Base-by-base conservation (phyloP, 35 echinoderm and acorn worm species). In the Heliocidaris tuberculata region DNA sequence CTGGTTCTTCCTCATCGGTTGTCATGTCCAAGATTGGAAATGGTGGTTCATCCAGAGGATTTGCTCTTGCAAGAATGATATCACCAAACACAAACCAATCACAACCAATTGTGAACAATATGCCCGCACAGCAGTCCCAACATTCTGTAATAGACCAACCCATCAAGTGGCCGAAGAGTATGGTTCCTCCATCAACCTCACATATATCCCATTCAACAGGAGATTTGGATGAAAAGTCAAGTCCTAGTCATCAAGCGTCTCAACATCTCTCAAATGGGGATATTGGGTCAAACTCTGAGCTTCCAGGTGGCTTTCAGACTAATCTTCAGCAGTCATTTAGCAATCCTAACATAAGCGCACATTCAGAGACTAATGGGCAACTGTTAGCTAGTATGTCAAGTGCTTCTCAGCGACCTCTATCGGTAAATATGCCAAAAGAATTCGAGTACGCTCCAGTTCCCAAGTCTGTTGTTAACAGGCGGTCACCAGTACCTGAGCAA, bases 11-110 rank as follows among this genome's bases (percentile, higher is more conserved):
- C 16, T 93, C 91, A 49, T 78, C 65, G 65, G 91, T 93, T 16
- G 91, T 93, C 19, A 93, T 93, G 91, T 93, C 91, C 21, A 93
- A 93, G 91, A 59, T 93, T 3, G 91, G 50, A 12, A 93, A 93
- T 48, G 49, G 50, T 13, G 91, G 91, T 59, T 59, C 50, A n/a
- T 93, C 91, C 5, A 49, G 91, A 93, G 91, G 91, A 8, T 93
- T 93, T 59, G 91, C 91, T 59, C 91, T 93, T 30, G 91, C 91
- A 4, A 93, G 50, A n/a, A 93, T 93, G 50, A 52, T 48, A 49
- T 15, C 49, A 93, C 91, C 91, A 49, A 32, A 32, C 27, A 48
- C 19, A 48, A 93, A 13, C 2, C 29, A 32, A 31, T 93, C 49
- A n/a, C 48, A 59, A 59, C 91, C 16, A 52, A 93, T 5, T 9